Evolutionary conservation across 2,797 vertebrate genomes (phyloP).

Genomic region (Acropternis orthonyx): DNA sequence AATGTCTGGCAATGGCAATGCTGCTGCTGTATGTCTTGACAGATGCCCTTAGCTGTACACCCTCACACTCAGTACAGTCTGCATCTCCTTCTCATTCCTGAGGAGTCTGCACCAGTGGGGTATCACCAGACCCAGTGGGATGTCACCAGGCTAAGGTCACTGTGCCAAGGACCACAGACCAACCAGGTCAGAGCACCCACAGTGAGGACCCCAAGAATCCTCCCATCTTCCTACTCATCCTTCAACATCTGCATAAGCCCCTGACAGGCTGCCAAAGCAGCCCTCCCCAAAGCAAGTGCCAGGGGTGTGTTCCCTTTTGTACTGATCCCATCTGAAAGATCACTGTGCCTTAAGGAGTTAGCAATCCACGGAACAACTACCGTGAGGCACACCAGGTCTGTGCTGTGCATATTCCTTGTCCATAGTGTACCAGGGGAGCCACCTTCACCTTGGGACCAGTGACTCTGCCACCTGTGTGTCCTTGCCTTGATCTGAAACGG

Average conservation of each 20-base stretch:
- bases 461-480: neutral
- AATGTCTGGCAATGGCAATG: neutral
- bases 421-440: neutral
- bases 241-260: neutral
- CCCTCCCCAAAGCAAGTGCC: neutral
- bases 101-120: neutral
- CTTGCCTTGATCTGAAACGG: neutral
- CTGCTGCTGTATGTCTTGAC: neutral
- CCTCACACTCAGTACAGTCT: neutral
- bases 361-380: neutral
- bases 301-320: accelerated
- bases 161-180: neutral
- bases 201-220: neutral
- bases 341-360: neutral
- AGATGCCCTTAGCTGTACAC: neutral
- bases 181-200: neutral
- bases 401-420: neutral
- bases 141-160: neutral
- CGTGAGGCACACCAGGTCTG: neutral
- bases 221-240: neutral
- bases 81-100: neutral
- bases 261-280: neutral
- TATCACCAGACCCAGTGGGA: neutral
- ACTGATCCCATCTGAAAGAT: neutral
- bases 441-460: neutral